phyloP scores from a whole-genome alignment of 2,888 invertebrate species.

The Dryobota labecula region DNA sequence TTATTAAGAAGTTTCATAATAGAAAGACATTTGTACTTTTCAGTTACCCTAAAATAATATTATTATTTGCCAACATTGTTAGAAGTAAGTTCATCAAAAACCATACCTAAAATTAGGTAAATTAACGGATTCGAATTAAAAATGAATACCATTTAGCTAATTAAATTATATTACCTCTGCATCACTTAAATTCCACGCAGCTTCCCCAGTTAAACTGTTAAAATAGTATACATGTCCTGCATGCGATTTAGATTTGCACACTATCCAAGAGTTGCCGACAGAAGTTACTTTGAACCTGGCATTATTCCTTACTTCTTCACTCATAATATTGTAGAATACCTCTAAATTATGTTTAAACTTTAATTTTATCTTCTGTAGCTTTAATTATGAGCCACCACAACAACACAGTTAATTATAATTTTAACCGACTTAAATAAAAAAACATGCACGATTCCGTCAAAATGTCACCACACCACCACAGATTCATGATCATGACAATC shows the following conservation, averaged over 20 bases:
- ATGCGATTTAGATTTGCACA: slow-evolving; percentile 79
- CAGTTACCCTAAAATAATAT: background rate
- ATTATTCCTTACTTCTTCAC: slow-evolving; percentile 36
- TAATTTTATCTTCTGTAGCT: background rate
- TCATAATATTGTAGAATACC: slow-evolving; percentile 38
- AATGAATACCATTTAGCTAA: background rate
- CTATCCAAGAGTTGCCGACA: slow-evolving; percentile 77
- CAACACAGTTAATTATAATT: background rate
- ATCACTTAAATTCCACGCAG: slow-evolving; percentile 81
- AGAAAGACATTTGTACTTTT: background rate
- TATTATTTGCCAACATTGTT: background rate
- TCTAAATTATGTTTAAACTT: background rate
- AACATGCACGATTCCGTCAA: background rate
- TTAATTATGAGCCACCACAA: background rate
- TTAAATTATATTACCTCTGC: slow-evolving; percentile 72
- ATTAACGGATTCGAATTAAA: background rate
- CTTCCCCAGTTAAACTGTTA: slow-evolving; percentile 79
- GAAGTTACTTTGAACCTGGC: slow-evolving; percentile 60
- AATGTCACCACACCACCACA: too few relatives aligned
- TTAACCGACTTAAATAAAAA: background rate
- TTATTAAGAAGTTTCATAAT: background rate
- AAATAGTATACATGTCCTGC: slow-evolving; percentile 80
- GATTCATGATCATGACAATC: too few relatives aligned
- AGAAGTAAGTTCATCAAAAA: background rate
- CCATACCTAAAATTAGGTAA: background rate